Base-by-base conservation (phyloP, 2,797 vertebrate genomes). In the Tapera naevia region DNA sequence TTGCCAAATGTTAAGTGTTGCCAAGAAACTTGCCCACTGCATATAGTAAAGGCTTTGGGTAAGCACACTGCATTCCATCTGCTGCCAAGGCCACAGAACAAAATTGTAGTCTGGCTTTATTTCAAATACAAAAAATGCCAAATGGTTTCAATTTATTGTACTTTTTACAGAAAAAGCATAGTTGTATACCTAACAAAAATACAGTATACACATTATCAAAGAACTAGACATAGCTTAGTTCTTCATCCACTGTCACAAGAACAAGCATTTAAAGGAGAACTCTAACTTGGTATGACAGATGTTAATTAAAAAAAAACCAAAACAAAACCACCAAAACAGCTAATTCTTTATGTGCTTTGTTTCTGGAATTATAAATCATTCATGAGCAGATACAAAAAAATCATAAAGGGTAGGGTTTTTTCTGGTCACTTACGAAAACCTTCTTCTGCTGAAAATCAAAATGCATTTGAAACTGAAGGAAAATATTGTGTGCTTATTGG, bases 351-450 rank as follows among this genome's bases (percentile, higher is more conserved):
- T 65, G 37, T 41, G 27, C 64, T 78, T 89, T 91, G 80, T 75
- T 87, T 96, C 87, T 89, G 46, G 39, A 93, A 92, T 84, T 93
- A 86, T 83, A 89, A 74, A 65, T 88, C 43, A 79, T 93, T 95
- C n/a, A 85, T 64, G 35, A 87, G 22, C 75, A 54, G 32, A 83
- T 64, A 89, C 10, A 92, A 94, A 81, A 30, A 84, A 92, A 75
- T 89, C 51, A 73, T 66, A 87, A 86, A 78, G 69, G 15, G 21
- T 27, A 76, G 22, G 1, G 4, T 10, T 86, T 57, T 88, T 75
- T 51, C 62, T 70, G 23, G 33, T 87, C 66, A 56, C 0, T 3
- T 30, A 71, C 72, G 35, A 89, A 86, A 89, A 71, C 51, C 58
- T 93, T 89, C 53, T 91, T 90, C 62, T 84, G n/a, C 46, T 79